Evolutionary conservation across 2,113 vertebrate genomes (phyloP).

Genomic region (Piaya cayana): DNA sequence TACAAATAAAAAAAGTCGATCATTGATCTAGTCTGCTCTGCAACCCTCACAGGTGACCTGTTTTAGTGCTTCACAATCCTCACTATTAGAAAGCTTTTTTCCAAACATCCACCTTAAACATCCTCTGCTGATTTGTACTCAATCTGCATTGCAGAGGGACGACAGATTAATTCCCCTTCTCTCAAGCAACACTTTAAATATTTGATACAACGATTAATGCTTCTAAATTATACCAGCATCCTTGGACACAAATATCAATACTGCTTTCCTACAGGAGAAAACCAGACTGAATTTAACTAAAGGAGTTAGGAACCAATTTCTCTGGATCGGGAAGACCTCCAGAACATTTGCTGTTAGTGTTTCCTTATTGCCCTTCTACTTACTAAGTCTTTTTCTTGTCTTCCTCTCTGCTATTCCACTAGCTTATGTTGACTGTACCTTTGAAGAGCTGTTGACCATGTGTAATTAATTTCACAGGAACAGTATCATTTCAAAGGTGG

Average conservation of each 20-base stretch:
- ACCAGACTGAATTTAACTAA: slow-evolving; percentile 8
- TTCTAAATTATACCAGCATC: neutral
- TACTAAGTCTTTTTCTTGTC: neutral
- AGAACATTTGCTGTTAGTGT: neutral
- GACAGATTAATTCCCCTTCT: neutral
- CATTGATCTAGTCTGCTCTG: neutral
- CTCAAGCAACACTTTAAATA: neutral
- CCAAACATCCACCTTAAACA: neutral
- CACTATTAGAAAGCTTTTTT: neutral
- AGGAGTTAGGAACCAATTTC: neutral
- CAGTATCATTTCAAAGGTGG: neutral
- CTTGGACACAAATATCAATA: neutral
- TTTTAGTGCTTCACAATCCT: neutral
- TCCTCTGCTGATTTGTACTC: neutral
- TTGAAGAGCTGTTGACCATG: neutral
- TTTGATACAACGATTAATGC: neutral
- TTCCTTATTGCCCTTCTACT: neutral
- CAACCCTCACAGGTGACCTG: neutral
- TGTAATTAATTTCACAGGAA: neutral
- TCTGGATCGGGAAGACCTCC: neutral
- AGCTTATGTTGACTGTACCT: neutral
- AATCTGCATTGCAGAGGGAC: neutral
- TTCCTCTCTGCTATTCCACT: neutral
- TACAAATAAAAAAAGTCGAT: neutral
- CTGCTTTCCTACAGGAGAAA: neutral